Base-by-base conservation (phyloP, 2,113 vertebrate species). In the Sitta europaea region DNA sequence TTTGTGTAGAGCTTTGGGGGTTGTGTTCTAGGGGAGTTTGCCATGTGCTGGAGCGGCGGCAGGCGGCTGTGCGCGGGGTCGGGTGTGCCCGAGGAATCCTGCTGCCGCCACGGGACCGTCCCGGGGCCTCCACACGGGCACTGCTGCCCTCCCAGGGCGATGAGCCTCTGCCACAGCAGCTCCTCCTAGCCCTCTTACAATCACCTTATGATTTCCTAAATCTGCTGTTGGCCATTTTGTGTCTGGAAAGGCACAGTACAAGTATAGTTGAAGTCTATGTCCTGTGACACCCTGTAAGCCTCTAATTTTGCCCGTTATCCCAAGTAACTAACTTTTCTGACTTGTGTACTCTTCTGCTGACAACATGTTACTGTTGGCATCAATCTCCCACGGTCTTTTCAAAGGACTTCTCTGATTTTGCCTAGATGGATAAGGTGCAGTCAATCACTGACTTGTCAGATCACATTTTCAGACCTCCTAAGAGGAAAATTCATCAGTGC, bases 21-120 rank as follows among this genome's bases (percentile, higher is more conserved):
- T 2, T 88, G 74, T 81, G 36, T 85, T 91, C 91, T 75, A 8
- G 77, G 84, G 86, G 36, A 29, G 51, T 43, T 76, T 54, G 3
- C 45, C 66, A 29, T 57, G 7, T 54, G 70, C 61, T 31, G 14
- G 33, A 65, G 50, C 72, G 72, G 9, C 25, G n/a, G 87, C 94
- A 88, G 87, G 83, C 88, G 93, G 89, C 91, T 72, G 70, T 35
- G n/a, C n/a, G n/a, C n/a, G n/a, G n/a, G n/a, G n/a, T n/a, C n/a
- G n/a, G n/a, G n/a, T n/a, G n/a, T n/a, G n/a, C n/a, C n/a, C n/a
- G n/a, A n/a, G n/a, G n/a, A n/a, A n/a, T n/a, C n/a, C n/a, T n/a
- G n/a, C n/a, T 29, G 14, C 79, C 24, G 1, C 1, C 0, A 63
- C 3, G 10, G 35, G 66, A 61, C 27, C 77, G 12, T 42, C 86